Percentiles rank a stretch among this genome's conserved stretches.
phyloP scores from a whole-genome alignment of 2,888 invertebrate species.

The Drosophila incognita region DNA sequence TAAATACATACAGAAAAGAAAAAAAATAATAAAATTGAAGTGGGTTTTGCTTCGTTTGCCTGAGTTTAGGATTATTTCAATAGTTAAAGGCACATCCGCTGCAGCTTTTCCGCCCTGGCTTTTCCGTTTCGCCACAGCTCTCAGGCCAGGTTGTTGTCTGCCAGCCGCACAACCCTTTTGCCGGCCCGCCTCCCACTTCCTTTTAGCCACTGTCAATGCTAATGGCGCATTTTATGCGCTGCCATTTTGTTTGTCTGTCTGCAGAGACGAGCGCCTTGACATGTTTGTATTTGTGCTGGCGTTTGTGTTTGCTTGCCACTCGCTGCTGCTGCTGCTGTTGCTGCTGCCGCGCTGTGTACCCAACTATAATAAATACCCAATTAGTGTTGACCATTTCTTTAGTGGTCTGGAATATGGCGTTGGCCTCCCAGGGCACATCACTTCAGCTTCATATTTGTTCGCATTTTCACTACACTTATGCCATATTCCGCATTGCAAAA shows the following conservation, averaged over 20 bases:
- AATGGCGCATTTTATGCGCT: constrained; percentile 73
- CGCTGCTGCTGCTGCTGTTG: constrained; percentile 8
- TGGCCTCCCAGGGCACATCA: not conserved
- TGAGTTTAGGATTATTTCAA: constrained; percentile 70
- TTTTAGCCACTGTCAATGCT: constrained; percentile 51
- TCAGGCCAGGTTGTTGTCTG: constrained; percentile 20
- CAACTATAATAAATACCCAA: constrained; percentile 73
- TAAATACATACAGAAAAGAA: constrained; percentile 43
- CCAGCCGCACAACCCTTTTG: constrained; percentile 20
- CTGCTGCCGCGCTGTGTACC: constrained; percentile 15
- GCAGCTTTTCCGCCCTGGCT: constrained; percentile 72
- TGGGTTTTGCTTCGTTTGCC: constrained; percentile 39
- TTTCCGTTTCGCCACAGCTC: constrained; percentile 33
- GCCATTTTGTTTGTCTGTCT: constrained; percentile 68
- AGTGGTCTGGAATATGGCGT: constrained; percentile 60
- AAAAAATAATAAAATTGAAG: constrained; percentile 19
- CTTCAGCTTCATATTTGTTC: constrained; percentile 24
- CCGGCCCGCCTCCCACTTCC: constrained; percentile 9
- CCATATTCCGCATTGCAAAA: constrained; percentile 1
- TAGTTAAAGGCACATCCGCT: constrained; percentile 74
- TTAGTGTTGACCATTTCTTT: constrained; percentile 73
- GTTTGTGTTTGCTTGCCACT: constrained; percentile 52
- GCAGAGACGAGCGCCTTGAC: constrained; percentile 60
- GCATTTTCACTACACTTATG: constrained; percentile 17
- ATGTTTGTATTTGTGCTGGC: constrained; percentile 60